Evolutionary conservation across 2,888 invertebrate species (phyloP), one percentile per base, ranked within the genome.

Genomic region (Pterostichus madidus): DNA sequence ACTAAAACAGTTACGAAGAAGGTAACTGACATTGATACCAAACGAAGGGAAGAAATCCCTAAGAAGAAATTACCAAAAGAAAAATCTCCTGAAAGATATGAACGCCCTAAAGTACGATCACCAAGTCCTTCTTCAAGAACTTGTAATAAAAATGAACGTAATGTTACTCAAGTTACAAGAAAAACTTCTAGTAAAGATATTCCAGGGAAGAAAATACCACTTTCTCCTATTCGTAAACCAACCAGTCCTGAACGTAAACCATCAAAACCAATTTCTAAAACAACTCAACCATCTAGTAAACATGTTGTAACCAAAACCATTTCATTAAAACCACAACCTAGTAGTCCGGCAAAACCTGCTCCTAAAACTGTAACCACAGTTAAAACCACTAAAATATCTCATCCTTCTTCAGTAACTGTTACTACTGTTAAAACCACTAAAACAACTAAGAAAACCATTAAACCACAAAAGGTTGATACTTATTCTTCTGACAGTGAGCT

Each of bases 221-320:
- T 39, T 39, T 24, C 59, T 31, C 2, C n/a, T 35, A 35, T 4
- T 8, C 32, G 73, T 11, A 56, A 76, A 71, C 59, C 59, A 53
- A 17, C 53, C 53, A 80, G 53, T 31, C 11, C 61, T 71, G 64
- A 68, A 59, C 56, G 64, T 73, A 80, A 59, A 68, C 81, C 76
- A 44, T 49, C 68, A 15, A 83, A 83, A 56, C 52, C 81, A 56
- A 44, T 44, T 7, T 17, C 80, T 8, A 71, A 71, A 35, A 77
- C 68, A 39, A 24, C 3, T 32, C 49, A 64, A 44, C 32, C 80
- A 17, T 24, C 46, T 15, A 85, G 83, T 64, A 84, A 85, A 24
- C 86, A 86, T 61, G 85, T 87, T 1, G 87, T 88, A 13, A 87
- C 87, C 2, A 86, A 88, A 11, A 88, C 88, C 15, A 87, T 84